Conservation (phyloP, 2,797 vertebrate genomes). For the Amblyopsis hoosieri region DNA sequence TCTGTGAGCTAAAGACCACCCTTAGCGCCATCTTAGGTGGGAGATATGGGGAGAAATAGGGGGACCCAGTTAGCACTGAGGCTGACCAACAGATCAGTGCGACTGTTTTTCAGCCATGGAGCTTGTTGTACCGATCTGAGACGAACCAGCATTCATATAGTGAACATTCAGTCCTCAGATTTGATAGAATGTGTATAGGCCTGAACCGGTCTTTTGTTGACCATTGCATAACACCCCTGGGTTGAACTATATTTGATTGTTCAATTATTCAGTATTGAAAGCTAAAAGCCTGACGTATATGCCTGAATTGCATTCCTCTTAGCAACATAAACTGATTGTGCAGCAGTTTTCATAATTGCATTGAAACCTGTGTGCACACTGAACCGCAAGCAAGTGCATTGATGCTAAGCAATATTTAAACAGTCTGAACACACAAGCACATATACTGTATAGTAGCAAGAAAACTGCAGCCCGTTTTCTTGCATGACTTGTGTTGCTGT, state of each 20-base stretch:
- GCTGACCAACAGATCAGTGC: constrained; percentile 15
- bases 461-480: constrained; percentile 5
- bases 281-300: not conserved
- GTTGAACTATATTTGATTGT: constrained; percentile 7
- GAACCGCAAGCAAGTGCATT: not conserved
- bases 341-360: not conserved
- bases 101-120: constrained; percentile 3
- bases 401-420: constrained; percentile 18
- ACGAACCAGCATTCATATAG: constrained; percentile 14
- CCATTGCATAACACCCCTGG: constrained; percentile 13
- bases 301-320: not conserved
- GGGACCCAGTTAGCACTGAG: constrained; percentile 22
- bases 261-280: constrained; percentile 7
- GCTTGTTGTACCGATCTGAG: constrained; percentile 1
- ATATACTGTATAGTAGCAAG: constrained; percentile 6
- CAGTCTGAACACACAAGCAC: constrained; percentile 3
- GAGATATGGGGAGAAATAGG: constrained; percentile 8
- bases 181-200: not conserved
- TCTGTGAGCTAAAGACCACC: constrained; percentile 20
- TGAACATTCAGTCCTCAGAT: not conserved
- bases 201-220: constrained; percentile 3
- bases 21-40: constrained; percentile 11
- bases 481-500: constrained; percentile 32
- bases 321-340: not conserved
- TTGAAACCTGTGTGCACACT: no score